These are phyloP conservation scores for Pelmatolapia mariae DNA, from an alignment of 2,113 vertebrate species.

Conservation along the genomic window DNA sequence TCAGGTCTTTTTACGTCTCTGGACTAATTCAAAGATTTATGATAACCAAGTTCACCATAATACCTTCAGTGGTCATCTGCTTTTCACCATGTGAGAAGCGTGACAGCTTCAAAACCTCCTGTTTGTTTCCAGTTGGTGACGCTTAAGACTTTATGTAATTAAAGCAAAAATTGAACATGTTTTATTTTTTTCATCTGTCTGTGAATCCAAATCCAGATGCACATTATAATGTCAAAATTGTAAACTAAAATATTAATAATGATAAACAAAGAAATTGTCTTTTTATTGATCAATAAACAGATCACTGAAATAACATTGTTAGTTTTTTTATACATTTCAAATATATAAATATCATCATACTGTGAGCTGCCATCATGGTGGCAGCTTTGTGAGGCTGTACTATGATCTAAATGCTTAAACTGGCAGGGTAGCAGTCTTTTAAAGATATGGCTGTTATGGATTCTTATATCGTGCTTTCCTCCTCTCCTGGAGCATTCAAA, in stretches of 20 bases:
- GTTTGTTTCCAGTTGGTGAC: neutral
- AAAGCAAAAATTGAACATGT: neutral
- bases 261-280: neutral
- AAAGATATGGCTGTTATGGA: neutral
- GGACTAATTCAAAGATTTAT: neutral
- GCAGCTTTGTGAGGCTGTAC: neutral
- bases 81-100: conserved; percentile 12
- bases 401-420: neutral
- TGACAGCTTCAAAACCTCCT: neutral
- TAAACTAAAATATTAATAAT: neutral
- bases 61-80: conserved; percentile 20
- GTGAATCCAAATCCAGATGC: neutral
- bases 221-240: neutral
- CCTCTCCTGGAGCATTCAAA: neutral
- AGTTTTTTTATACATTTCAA: neutral
- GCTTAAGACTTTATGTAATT: neutral
- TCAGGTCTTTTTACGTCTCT: neutral
- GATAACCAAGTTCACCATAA: neutral
- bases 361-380: neutral
- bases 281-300: neutral
- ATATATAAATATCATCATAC: neutral
- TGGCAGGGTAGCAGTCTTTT: neutral
- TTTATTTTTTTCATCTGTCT: neutral
- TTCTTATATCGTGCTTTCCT: neutral
- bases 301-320: neutral